These are phyloP conservation scores for Ctenochaetus hawaiiensis DNA, from an alignment of 2,797 vertebrate species.

Conservation along the genomic window DNA sequence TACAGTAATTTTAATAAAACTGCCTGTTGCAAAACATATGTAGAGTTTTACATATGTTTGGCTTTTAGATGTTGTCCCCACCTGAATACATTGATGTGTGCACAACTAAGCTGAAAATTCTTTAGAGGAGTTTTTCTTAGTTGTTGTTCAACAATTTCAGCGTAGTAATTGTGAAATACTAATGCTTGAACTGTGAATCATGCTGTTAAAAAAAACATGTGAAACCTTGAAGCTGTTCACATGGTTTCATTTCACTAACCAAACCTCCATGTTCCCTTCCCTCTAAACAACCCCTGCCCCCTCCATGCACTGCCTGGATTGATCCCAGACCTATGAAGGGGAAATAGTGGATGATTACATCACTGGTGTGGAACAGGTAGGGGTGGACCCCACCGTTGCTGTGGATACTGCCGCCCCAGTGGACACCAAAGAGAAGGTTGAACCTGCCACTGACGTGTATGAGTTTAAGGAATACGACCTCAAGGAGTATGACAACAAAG, in stretches of 20 bases:
- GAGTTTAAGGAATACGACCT: slow-evolving; percentile 86
- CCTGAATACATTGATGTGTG: slow-evolving; percentile 5
- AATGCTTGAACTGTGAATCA: slow-evolving; percentile 43
- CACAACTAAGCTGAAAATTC: slow-evolving; percentile 40
- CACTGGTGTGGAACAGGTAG: slow-evolving; percentile 95
- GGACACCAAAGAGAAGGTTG: slow-evolving; percentile 72
- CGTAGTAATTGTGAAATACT: slow-evolving; percentile 4
- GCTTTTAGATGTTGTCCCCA: slow-evolving; percentile 19
- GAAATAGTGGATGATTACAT: slow-evolving; percentile 95
- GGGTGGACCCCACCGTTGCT: slow-evolving; percentile 73
- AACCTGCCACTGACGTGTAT: slow-evolving; percentile 58
- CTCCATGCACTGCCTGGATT: slow-evolving; percentile 42
- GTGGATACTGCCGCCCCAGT: slow-evolving; percentile 79
- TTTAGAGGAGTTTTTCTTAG: slow-evolving; percentile 24
- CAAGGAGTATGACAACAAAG: slow-evolving; percentile 80
- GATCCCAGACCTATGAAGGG: slow-evolving; percentile 89
- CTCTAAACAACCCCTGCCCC: slow-evolving; percentile 75
- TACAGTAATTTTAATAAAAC: slow-evolving; percentile 5
- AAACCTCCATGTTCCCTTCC: slow-evolving; percentile 76
- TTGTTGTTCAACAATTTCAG: slow-evolving; percentile 20
- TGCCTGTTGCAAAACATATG: slow-evolving; percentile 30
- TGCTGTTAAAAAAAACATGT: slow-evolving; percentile 34
- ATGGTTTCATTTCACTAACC: slow-evolving; percentile 58
- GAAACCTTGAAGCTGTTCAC: slow-evolving; percentile 39
- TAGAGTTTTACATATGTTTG: slow-evolving; percentile 22